Percentiles rank a stretch among this genome's conserved stretches.
These are phyloP conservation scores for Taurulus bubalis DNA, from an alignment of 2,113 vertebrate species.

Conservation along the genomic window DNA sequence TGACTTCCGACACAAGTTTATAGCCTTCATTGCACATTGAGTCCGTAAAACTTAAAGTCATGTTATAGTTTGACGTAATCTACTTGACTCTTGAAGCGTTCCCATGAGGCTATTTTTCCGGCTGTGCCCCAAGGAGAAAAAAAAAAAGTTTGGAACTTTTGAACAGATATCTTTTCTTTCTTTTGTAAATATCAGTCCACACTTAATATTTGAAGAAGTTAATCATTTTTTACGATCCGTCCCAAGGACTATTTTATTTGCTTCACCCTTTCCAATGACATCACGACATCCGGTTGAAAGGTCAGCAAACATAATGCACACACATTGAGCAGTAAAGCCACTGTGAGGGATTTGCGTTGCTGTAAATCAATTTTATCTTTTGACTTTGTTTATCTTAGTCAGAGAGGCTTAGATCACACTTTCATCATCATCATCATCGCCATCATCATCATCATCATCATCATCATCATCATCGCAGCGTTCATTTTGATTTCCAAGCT, in stretches of 20 bases:
- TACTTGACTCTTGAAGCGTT: not conserved
- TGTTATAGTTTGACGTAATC: not conserved
- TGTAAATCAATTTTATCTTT: not conserved
- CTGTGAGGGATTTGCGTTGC: not conserved
- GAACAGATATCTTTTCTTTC: not conserved
- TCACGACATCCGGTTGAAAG: not conserved
- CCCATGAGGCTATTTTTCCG: not conserved
- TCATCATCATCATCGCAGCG: no score
- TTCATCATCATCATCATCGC: not conserved
- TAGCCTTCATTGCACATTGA: not conserved
- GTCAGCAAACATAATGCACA: not conserved
- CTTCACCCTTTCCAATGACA: not conserved
- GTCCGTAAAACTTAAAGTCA: not conserved
- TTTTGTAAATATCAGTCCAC: not conserved
- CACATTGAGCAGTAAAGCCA: not conserved
- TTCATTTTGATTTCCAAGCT: no score
- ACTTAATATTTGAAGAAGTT: not conserved
- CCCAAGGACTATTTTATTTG: not conserved
- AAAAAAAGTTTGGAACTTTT: not conserved
- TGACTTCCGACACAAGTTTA: constrained; percentile 1
- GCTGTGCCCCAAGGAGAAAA: not conserved
- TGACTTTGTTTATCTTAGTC: not conserved
- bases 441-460: no score
- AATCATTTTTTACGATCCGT: not conserved
- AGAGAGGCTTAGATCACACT: not conserved